Percentiles rank a stretch among this genome's conserved stretches.
Evolutionary conservation across 2,113 vertebrate genomes (phyloP).

Genomic region (Todiramphus saurophagus): DNA sequence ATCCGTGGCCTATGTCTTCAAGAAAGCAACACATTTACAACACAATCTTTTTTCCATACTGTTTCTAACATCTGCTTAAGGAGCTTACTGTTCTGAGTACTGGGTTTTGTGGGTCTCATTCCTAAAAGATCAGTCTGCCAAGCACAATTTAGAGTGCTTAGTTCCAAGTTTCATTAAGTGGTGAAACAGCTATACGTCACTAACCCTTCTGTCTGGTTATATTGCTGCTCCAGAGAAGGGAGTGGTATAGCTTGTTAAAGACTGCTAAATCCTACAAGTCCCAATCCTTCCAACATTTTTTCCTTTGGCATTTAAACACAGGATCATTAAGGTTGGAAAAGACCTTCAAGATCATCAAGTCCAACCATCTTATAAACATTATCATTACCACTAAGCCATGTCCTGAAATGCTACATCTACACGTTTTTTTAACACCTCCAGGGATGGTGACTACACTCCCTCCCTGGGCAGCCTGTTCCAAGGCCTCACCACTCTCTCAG

Average conservation of each 20-base stretch:
- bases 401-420: too few species aligned
- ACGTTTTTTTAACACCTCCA: too few species aligned
- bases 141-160: background rate
- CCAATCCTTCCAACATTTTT: background rate
- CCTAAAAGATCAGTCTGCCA: background rate
- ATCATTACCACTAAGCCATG: too few species aligned
- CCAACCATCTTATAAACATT: too few species aligned
- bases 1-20: background rate
- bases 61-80: background rate
- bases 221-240: background rate
- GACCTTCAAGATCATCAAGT: too few species aligned
- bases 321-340: too few species aligned
- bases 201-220: background rate
- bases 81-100: background rate
- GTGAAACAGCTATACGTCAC: background rate
- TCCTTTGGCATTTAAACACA: background rate
- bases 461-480: too few species aligned
- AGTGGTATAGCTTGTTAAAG: background rate
- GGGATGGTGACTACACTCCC: too few species aligned
- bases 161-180: background rate
- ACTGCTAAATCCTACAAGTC: background rate
- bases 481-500: too few species aligned
- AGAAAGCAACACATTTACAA: background rate
- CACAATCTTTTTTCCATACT: background rate
- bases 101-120: background rate